Conservation (phyloP, 2,113 vertebrate genomes). For the Festucalex cinctus region DNA sequence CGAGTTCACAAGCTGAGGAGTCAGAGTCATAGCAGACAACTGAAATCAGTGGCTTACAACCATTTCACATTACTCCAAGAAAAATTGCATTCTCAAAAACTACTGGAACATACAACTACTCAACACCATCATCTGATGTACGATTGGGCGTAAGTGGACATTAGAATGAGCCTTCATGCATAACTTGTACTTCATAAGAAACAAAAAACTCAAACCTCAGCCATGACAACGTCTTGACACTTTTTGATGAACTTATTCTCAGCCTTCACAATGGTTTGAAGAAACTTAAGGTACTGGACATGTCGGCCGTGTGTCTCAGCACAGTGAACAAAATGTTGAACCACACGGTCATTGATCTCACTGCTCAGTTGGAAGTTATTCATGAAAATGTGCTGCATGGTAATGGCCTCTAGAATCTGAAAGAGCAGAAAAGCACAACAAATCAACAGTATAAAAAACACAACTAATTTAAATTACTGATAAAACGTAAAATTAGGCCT, state of each 20-base stretch:
- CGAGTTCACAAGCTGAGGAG: constrained; percentile 85
- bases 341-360: constrained; percentile 92
- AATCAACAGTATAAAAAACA: background rate
- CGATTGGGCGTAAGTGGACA: background rate
- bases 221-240: constrained; percentile 98
- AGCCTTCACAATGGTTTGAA: constrained; percentile 97
- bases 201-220: constrained; percentile 78
- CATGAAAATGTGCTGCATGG: constrained; percentile 99
- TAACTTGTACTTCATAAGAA: background rate
- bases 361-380: constrained; percentile 98
- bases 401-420: constrained; percentile 92
- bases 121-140: too few relatives aligned
- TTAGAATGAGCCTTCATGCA: background rate
- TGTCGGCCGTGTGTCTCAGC: constrained; percentile 94
- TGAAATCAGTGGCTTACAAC: background rate
- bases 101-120: background rate
- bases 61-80: too few relatives aligned
- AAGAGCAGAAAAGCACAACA: background rate
- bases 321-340: constrained; percentile 98
- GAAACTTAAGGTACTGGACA: constrained; percentile 96
- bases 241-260: constrained; percentile 98
- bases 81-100: background rate
- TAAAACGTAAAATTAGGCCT: too few relatives aligned
- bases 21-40: background rate
- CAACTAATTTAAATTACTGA: background rate